Evolutionary conservation across 2,888 invertebrate genomes (phyloP).

Genomic region (Papilio demoleus): DNA sequence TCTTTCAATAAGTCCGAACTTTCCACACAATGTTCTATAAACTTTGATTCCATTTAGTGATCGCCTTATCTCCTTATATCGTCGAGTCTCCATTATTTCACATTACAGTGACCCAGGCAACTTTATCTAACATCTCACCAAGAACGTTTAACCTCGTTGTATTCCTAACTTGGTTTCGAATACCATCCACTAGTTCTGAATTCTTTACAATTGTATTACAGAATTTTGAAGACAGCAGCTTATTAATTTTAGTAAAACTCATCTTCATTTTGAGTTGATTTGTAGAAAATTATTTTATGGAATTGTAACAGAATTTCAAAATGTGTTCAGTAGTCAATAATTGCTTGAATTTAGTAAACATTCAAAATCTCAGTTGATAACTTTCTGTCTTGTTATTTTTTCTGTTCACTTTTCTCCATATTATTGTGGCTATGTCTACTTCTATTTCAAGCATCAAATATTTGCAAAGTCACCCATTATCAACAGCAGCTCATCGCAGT

Average conservation of each 20-base stretch:
- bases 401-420: neutral
- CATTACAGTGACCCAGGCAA: slow-evolving; percentile 68
- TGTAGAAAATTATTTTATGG: too few relatives aligned
- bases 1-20: slow-evolving; percentile 71
- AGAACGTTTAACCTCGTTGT: slow-evolving; percentile 45
- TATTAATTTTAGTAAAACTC: too few relatives aligned
- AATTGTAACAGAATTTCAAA: too few relatives aligned
- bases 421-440: slow-evolving; percentile 21
- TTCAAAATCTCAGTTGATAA: neutral
- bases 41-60: slow-evolving; percentile 65
- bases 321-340: too few relatives aligned
- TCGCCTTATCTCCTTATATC: slow-evolving; percentile 69
- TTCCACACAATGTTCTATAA: slow-evolving; percentile 64
- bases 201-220: neutral
- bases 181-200: neutral
- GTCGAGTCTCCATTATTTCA: slow-evolving; percentile 71
- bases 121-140: slow-evolving; percentile 60
- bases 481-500: slow-evolving; percentile 69
- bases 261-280: too few relatives aligned
- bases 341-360: too few relatives aligned
- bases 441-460: slow-evolving; percentile 62
- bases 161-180: slow-evolving; percentile 24
- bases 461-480: slow-evolving; percentile 64
- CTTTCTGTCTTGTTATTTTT: neutral
- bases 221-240: neutral